Percentiles rank a stretch among this genome's conserved stretches.
Conservation (phyloP, 2,113 vertebrate genomes). For the Irena cyanogastra region DNA sequence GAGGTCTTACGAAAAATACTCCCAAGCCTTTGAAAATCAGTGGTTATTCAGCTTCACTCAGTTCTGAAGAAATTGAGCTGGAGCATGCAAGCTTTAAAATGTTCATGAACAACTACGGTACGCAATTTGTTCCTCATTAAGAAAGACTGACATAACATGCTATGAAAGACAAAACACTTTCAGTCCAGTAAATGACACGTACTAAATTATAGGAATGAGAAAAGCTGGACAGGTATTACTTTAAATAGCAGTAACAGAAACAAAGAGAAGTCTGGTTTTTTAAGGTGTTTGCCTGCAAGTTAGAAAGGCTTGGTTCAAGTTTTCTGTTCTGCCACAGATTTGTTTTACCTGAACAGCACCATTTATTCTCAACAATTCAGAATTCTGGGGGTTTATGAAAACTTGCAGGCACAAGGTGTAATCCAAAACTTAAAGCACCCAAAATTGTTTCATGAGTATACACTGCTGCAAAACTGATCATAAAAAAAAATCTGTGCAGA, state of each 20-base stretch:
- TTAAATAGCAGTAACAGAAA: not conserved
- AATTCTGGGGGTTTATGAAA: not conserved
- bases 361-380: not conserved
- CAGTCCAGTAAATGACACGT: not conserved
- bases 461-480: not conserved
- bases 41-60: not conserved
- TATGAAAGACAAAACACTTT: not conserved
- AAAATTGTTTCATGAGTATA: not conserved
- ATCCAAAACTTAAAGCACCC: not conserved
- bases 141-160: not conserved
- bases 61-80: not conserved
- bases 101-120: not conserved
- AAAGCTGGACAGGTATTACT: not conserved
- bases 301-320: not conserved
- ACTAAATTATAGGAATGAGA: not conserved
- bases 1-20: not conserved
- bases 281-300: not conserved
- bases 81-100: not conserved
- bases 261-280: not conserved
- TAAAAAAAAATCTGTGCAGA: not conserved
- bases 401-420: not conserved
- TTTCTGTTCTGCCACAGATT: not conserved
- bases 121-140: not conserved
- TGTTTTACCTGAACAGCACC: not conserved
- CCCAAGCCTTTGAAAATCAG: not conserved